phyloP scores from a whole-genome alignment of 2,113 vertebrate species.

The Mus pahari region DNA sequence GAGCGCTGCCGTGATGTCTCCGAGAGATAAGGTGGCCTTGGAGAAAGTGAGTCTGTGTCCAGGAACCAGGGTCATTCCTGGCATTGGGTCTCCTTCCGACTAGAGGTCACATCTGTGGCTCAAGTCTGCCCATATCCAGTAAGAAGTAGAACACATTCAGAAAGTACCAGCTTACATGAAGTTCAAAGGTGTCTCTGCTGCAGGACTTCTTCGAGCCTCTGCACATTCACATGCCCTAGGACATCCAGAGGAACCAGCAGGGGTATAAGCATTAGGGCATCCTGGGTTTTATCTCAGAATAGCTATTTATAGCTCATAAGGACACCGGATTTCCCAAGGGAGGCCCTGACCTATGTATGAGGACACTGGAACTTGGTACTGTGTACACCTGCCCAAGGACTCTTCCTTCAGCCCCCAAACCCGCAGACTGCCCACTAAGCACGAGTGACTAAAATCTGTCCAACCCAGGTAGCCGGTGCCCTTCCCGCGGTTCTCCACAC shows the following conservation, averaged over 20 bases:
- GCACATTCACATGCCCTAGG: too few species aligned
- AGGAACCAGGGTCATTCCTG: neutral
- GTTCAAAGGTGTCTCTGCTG: neutral
- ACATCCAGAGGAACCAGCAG: neutral
- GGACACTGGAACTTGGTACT: neutral
- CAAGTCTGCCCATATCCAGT: neutral
- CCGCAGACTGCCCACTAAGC: neutral
- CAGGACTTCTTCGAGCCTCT: constrained; percentile 12
- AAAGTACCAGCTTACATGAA: neutral
- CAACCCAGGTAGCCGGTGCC: neutral
- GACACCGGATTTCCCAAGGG: neutral
- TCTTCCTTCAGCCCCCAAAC: neutral
- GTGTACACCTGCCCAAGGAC: neutral
- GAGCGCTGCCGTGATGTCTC: neutral
- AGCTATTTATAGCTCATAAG: neutral
- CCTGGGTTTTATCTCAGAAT: neutral
- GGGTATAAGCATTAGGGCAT: neutral
- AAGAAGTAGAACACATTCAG: neutral
- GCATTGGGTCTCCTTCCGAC: neutral
- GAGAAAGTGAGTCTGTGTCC: neutral
- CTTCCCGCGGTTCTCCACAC: neutral
- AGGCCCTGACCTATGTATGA: neutral
- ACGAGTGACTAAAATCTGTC: neutral
- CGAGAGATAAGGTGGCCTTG: neutral
- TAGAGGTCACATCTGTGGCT: neutral